Conservation (phyloP, 2,113 vertebrate genomes). For the Tiliqua scincoides region DNA sequence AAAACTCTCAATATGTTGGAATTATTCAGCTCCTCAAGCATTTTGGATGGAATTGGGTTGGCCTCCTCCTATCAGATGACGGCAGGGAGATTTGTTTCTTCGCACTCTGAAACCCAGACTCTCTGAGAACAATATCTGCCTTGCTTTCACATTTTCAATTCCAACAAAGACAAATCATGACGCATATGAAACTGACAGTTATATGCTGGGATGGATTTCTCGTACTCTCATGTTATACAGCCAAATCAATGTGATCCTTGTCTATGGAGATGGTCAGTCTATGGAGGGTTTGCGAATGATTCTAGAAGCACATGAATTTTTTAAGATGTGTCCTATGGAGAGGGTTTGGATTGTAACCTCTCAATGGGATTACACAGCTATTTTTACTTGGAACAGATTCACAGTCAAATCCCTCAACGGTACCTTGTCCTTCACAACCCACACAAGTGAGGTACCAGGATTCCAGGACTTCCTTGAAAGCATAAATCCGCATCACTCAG, state of each 20-base stretch:
- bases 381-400: not conserved
- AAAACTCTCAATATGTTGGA: not conserved
- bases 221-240: not conserved
- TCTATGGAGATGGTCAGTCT: not conserved
- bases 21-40: not conserved
- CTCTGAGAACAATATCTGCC: not conserved
- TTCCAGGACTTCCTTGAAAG: not conserved
- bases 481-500: not conserved
- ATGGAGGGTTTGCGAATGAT: not conserved
- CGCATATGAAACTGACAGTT: not conserved
- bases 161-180: not conserved
- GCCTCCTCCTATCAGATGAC: not conserved
- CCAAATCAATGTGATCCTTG: not conserved
- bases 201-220: not conserved
- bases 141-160: not conserved
- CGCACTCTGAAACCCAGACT: not conserved
- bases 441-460: not conserved
- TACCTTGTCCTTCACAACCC: not conserved
- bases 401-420: not conserved
- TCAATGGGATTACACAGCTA: not conserved
- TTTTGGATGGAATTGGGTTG: not conserved
- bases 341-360: not conserved
- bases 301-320: not conserved
- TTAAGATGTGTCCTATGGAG: not conserved
- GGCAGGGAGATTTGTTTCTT: not conserved